phyloP scores from a whole-genome alignment of 2,113 vertebrate species.

The Pterocles burchelli region DNA sequence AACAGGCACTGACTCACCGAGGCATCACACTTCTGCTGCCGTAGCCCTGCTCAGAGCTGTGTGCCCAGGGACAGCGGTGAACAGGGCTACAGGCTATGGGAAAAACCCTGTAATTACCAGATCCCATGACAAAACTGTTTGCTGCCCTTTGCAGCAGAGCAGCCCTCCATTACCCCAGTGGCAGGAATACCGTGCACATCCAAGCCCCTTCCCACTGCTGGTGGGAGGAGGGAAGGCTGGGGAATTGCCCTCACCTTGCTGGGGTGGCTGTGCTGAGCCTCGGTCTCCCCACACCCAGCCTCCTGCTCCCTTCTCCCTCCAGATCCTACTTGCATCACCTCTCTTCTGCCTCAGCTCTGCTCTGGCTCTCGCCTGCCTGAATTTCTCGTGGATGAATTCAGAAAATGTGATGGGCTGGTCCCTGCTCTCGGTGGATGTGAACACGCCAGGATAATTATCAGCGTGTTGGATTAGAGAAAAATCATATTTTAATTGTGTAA shows the following conservation, averaged over 20 bases:
- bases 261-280: background rate
- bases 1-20: accelerated
- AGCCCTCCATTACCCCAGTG: background rate
- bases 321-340: background rate
- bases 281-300: background rate
- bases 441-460: background rate
- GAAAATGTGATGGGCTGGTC: background rate
- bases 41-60: background rate
- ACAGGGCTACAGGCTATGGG: background rate
- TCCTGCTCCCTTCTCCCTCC: background rate
- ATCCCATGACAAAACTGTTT: background rate
- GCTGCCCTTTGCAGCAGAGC: background rate
- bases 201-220: background rate
- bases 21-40: background rate
- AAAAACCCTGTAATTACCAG: background rate
- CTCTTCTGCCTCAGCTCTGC: background rate
- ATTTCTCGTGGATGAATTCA: background rate
- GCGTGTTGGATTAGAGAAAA: background rate
- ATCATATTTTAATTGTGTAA: conserved; percentile 48
- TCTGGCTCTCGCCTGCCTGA: background rate
- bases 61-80: background rate
- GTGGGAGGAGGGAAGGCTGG: background rate
- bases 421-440: background rate
- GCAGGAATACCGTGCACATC: accelerated
- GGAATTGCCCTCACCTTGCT: background rate